These are phyloP conservation scores for Smutsia temminckii DNA, from an alignment of 2,797 vertebrate genomes.

Conservation along the genomic window DNA sequence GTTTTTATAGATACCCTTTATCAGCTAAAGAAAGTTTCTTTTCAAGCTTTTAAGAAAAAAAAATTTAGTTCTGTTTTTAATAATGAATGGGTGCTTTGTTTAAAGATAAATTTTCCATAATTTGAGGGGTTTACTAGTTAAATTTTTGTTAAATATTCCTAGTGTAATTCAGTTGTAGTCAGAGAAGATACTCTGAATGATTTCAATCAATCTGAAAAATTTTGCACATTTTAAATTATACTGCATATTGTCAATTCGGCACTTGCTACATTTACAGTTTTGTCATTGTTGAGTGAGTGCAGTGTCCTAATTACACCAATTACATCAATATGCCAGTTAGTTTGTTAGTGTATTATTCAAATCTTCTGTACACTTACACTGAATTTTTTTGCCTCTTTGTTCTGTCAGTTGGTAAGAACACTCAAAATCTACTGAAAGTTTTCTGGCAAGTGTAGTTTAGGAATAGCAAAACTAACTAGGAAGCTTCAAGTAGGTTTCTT, in stretches of 20 bases:
- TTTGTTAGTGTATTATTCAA: neutral
- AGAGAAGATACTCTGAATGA: neutral
- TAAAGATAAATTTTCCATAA: neutral
- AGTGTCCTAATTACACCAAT: neutral
- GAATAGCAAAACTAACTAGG: neutral
- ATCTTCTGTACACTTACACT: neutral
- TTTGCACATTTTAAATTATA: neutral
- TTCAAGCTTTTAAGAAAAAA: neutral
- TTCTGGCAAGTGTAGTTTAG: neutral
- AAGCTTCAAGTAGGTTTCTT: neutral
- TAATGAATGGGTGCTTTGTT: neutral
- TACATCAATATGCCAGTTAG: neutral
- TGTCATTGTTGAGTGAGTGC: neutral
- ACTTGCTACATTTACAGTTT: neutral
- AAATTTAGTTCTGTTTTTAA: neutral
- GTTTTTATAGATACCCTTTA: neutral
- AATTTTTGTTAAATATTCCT: neutral
- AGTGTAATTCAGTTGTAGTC: neutral
- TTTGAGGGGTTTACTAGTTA: neutral
- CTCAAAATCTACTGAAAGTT: neutral
- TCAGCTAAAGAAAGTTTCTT: neutral
- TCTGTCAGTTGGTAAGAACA: neutral
- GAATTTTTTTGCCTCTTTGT: neutral
- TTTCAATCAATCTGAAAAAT: neutral
- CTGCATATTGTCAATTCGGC: neutral